A percentile compares a stretch with the other conserved stretches of the same genome.
These are phyloP conservation scores for Dioctria linearis DNA, from an alignment of 2,888 invertebrate genomes.

Conservation along the genomic window DNA sequence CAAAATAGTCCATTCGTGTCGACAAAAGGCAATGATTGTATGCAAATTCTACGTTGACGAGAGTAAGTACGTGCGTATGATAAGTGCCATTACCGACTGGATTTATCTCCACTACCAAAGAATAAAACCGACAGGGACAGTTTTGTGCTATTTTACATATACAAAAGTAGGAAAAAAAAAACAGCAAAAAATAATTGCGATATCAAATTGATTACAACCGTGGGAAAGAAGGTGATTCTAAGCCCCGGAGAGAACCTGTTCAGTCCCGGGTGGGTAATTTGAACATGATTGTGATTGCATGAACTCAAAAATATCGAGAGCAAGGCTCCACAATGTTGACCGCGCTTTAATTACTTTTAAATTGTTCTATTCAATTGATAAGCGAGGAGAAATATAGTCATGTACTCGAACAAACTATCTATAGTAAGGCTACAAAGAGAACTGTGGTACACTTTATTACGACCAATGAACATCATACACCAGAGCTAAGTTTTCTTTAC, in stretches of 20 bases:
- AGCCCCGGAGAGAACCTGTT: background rate
- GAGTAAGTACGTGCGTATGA: background rate
- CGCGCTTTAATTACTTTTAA: conserved; percentile 16
- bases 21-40: conserved; percentile 5
- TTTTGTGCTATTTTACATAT: background rate
- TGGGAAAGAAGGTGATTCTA: background rate
- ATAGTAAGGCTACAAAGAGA: too few species aligned
- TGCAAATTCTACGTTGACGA: conserved; percentile 7
- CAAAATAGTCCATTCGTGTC: background rate
- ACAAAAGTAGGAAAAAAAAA: background rate
- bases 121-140: background rate
- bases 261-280: background rate
- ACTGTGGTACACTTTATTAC: too few species aligned
- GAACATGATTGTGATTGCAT: background rate
- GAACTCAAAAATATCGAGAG: conserved; percentile 18
- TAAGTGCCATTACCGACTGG: background rate
- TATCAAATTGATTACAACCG: conserved; percentile 4
- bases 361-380: conserved; percentile 24
- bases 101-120: conserved; percentile 5
- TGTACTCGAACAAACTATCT: background rate
- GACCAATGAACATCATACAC: too few species aligned
- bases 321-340: conserved; percentile 1
- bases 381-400: background rate
- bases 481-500: too few species aligned
- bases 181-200: background rate